phyloP scores from a whole-genome alignment of 1,140 invertebrate species.

The Drosophila takahashii region DNA sequence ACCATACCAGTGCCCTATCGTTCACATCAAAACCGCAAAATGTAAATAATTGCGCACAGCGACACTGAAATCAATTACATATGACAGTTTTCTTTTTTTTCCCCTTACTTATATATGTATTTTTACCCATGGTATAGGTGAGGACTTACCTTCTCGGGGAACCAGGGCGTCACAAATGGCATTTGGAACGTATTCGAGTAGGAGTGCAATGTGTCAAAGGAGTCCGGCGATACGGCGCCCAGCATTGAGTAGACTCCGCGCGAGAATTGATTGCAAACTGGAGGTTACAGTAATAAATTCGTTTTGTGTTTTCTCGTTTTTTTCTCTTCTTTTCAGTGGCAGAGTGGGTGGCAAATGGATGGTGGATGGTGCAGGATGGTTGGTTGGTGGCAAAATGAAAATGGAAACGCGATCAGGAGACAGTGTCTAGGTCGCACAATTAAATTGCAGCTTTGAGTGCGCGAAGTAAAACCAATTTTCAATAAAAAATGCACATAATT shows the following conservation, averaged over 20 bases:
- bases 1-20: neutral
- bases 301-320: constrained; percentile 26
- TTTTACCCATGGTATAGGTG: neutral
- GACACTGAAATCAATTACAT: constrained; percentile 70
- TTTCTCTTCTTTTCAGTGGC: constrained; percentile 13
- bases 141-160: constrained; percentile 93
- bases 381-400: neutral
- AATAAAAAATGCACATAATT: constrained; percentile 77
- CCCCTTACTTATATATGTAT: neutral
- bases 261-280: constrained; percentile 97
- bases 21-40: constrained; percentile 28
- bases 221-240: constrained; percentile 95
- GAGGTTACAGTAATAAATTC: constrained; percentile 73
- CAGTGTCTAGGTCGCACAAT: constrained; percentile 74
- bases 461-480: constrained; percentile 61
- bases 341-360: constrained; percentile 8
- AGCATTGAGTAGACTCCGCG: constrained; percentile 96
- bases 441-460: constrained; percentile 52
- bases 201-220: constrained; percentile 97
- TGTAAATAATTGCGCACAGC: constrained; percentile 42
- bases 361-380: neutral
- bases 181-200: constrained; percentile 98
- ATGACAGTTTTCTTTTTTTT: constrained; percentile 53
- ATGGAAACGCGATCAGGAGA: constrained; percentile 15
- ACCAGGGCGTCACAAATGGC: constrained; percentile 98